A percentile compares a stretch with the other conserved stretches of the same genome.
Conservation (phyloP, 2,113 vertebrate species). For the Lampris incognitus region DNA sequence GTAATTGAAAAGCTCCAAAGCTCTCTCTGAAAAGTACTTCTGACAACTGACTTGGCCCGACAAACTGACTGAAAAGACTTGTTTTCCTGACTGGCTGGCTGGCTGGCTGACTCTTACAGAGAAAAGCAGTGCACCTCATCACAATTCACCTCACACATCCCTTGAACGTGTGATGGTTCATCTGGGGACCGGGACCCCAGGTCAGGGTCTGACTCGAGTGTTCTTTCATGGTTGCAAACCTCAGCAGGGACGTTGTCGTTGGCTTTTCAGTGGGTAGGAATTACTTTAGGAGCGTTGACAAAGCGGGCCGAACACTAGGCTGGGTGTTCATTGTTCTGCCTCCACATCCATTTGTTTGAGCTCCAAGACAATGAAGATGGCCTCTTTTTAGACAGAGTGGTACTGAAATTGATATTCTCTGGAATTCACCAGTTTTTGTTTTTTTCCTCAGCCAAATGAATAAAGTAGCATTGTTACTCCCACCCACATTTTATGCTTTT, state of each 20-base stretch:
- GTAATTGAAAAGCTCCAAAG: too few relatives aligned
- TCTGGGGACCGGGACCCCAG: slow-evolving; percentile 43
- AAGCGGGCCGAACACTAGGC: slow-evolving; percentile 17
- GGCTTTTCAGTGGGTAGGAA: slow-evolving; percentile 51
- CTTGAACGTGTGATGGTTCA: slow-evolving; percentile 44
- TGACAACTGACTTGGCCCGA: too few relatives aligned
- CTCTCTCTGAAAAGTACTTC: too few relatives aligned
- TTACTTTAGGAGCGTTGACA: slow-evolving; percentile 47
- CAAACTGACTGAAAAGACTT: neutral
- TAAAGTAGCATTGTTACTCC: too few relatives aligned
- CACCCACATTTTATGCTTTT: too few relatives aligned
- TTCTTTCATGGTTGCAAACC: slow-evolving; percentile 68
- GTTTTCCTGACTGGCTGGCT: slow-evolving; percentile 10
- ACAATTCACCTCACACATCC: slow-evolving; percentile 61
- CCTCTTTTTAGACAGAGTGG: neutral
- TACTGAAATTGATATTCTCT: neutral
- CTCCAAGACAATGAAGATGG: slow-evolving; percentile 24
- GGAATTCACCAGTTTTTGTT: neutral
- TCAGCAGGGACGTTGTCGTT: slow-evolving; percentile 40
- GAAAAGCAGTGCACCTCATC: slow-evolving; percentile 39
- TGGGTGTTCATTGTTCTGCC: slow-evolving; percentile 32
- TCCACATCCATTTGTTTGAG: slow-evolving; percentile 19
- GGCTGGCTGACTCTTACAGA: neutral
- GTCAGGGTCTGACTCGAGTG: slow-evolving; percentile 65
- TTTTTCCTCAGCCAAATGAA: too few relatives aligned